These are phyloP conservation scores for Halocynthia roretzi DNA, from an alignment of 23 tunicate genomes.

Conservation along the genomic window DNA sequence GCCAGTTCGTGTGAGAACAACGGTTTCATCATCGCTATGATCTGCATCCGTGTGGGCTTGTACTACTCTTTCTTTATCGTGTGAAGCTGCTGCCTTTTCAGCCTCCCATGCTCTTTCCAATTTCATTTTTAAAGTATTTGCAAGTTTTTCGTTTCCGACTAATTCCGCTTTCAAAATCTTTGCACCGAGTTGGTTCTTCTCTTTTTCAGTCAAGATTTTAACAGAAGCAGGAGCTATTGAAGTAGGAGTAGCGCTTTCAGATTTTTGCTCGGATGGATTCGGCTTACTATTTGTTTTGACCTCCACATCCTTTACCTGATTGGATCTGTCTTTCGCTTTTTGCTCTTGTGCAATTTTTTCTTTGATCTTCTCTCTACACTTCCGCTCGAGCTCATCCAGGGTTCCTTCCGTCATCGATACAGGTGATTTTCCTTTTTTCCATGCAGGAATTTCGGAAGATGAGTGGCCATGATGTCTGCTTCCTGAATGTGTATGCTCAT, in stretches of 20 bases:
- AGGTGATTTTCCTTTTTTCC: too few species aligned
- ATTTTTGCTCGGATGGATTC: too few species aligned
- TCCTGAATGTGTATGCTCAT: neutral
- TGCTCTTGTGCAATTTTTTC: neutral
- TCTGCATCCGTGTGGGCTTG: neutral
- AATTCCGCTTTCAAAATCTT: slow-evolving; percentile 80
- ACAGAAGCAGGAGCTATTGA: neutral
- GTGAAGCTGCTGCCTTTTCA: slow-evolving; percentile 6
- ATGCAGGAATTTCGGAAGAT: too few species aligned
- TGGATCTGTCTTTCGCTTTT: neutral
- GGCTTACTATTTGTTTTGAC: neutral
- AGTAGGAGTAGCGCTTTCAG: neutral
- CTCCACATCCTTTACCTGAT: neutral
- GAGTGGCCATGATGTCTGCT: neutral
- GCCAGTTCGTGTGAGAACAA: slow-evolving; percentile 59
- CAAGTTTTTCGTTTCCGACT: slow-evolving; percentile 54
- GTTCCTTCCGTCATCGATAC: too few species aligned
- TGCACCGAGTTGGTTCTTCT: slow-evolving; percentile 76
- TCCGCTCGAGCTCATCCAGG: too few species aligned
- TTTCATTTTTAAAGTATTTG: slow-evolving; percentile 53
- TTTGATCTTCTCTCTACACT: neutral
- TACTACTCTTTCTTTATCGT: neutral
- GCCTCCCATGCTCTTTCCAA: slow-evolving; percentile 41
- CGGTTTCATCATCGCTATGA: slow-evolving; percentile 33
- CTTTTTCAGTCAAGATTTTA: slow-evolving; percentile 63